Conservation (phyloP, 2,113 vertebrate genomes). For the Grus americana region DNA sequence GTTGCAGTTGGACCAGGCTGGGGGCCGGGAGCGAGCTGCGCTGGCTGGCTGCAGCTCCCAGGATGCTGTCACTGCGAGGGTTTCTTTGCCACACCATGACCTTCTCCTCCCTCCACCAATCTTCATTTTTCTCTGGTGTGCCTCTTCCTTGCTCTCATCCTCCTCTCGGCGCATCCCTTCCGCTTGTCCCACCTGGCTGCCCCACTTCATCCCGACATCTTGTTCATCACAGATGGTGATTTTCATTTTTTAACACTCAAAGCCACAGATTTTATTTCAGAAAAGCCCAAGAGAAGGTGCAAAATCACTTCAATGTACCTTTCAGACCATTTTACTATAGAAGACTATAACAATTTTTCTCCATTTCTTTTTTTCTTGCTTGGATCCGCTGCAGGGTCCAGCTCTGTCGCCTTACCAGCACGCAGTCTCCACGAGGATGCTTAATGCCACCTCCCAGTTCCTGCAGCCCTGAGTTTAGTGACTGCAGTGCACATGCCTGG, state of each 20-base stretch:
- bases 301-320: neutral
- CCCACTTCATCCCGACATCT: neutral
- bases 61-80: neutral
- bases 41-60: neutral
- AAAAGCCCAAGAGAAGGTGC: neutral
- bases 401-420: neutral
- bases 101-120: neutral
- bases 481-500: neutral
- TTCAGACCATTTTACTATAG: neutral
- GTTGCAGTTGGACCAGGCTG: constrained; percentile 55
- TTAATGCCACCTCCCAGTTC: neutral
- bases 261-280: neutral
- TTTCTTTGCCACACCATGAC: neutral
- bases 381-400: neutral
- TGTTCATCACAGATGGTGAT: neutral
- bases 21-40: neutral
- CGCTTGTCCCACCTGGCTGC: neutral
- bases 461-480: neutral
- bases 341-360: neutral
- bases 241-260: neutral
- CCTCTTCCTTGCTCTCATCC: neutral
- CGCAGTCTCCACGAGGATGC: accelerated
- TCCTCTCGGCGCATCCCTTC: neutral
- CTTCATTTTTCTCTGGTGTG: neutral
- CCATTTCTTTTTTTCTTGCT: neutral